Evolutionary conservation across 2,888 invertebrate genomes (phyloP), one percentile per base, ranked within the genome.

Genomic region (Mesorhabditis spiculigera): DNA sequence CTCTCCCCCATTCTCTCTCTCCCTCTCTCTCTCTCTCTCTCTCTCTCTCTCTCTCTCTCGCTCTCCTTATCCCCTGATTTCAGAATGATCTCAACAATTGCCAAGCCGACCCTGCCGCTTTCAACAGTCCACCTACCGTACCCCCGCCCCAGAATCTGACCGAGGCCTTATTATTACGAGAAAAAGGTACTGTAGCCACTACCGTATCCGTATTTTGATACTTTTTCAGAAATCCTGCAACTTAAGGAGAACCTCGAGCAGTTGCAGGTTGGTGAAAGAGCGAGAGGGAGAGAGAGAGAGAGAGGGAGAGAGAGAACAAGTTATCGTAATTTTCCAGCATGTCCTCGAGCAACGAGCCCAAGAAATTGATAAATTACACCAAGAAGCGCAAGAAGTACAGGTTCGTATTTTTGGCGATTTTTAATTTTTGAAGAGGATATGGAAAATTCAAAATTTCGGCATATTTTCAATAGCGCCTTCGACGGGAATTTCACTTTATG

Each of bases 21-120:
- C n/a, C n/a, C n/a, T n/a, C n/a, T n/a, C n/a, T 58, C 28, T 65
- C 65, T 64, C 61, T 45, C 67, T 13, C 64, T 42, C 16, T 63
- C 63, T 65, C 8, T 43, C 65, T 58, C 66, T 45, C 44, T 58
- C 67, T 65, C 43, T 10, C 41, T 62, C 5, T 43, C 28, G 1
- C 28, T 28, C 28, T 1, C 28, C 3, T 3, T 28, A 28, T 28
- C 65, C 62, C 50, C 66, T 63, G 63, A 43, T 43, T 50, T 16
- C 62, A 43, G 50, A n/a, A 63, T 4, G 61, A 16, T 8, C 58
- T 50, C 58, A 50, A 50, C 58, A 50, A 50, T 50, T 50, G 58
- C 58, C 58, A 50, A 50, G 58, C 58, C 58, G 58, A 50, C n/a
- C 58, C 58, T 13, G 58, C 58, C 58, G 58, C 10, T 50, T 50